These are phyloP conservation scores for Pygoscelis adeliae DNA, from an alignment of 2,113 vertebrate species.

Conservation along the genomic window DNA sequence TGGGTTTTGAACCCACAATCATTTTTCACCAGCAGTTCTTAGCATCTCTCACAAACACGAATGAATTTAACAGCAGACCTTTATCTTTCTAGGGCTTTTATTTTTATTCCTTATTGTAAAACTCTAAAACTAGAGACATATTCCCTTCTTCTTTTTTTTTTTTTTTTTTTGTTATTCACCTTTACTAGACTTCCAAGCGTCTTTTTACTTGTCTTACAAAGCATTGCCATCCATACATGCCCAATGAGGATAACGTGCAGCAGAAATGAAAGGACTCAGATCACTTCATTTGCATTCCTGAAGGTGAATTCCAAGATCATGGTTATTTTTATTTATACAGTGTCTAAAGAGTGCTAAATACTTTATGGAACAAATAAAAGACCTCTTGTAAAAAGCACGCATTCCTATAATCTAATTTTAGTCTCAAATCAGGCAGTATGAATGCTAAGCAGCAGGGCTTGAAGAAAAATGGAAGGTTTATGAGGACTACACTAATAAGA, in stretches of 20 bases:
- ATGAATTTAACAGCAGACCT: slow-evolving; percentile 46
- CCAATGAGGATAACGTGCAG: slow-evolving; percentile 5
- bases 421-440: slow-evolving; percentile 33
- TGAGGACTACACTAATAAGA: slow-evolving; percentile 23
- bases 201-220: slow-evolving; percentile 42
- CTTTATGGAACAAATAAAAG: slow-evolving; percentile 66
- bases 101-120: slow-evolving; percentile 33
- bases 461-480: neutral
- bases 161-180: neutral
- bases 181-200: slow-evolving; percentile 30
- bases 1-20: slow-evolving; percentile 1
- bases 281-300: slow-evolving; percentile 47
- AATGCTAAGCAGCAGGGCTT: slow-evolving; percentile 47
- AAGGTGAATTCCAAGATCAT: slow-evolving; percentile 59
- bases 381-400: slow-evolving; percentile 58
- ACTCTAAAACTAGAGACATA: neutral
- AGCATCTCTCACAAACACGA: neutral
- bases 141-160: neutral
- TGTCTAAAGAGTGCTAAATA: slow-evolving; percentile 59
- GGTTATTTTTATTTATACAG: slow-evolving; percentile 65
- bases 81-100: slow-evolving; percentile 24
- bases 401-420: slow-evolving; percentile 61
- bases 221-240: neutral
- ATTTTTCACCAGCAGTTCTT: neutral
- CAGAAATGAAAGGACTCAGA: slow-evolving; percentile 8